Conservation (phyloP, 2,888 invertebrate species). For the Napeogenes sylphis region DNA sequence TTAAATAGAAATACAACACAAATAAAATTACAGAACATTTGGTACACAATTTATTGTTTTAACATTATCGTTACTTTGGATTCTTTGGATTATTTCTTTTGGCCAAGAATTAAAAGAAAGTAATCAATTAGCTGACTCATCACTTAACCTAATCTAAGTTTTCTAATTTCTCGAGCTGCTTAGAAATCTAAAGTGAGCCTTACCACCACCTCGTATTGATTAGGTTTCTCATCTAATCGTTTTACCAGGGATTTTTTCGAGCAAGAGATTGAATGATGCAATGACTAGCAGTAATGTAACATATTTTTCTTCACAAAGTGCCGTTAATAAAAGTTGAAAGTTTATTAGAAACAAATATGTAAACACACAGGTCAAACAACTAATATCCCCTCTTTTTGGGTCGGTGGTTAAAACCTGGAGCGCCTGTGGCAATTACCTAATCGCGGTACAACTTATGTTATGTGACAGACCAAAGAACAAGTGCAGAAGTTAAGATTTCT, state of each 20-base stretch:
- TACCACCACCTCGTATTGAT: not conserved
- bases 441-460: too few relatives aligned
- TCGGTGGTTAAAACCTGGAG: too few relatives aligned
- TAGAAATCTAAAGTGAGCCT: not conserved
- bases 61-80: not conserved
- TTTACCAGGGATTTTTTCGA: not conserved
- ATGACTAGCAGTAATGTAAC: not conserved
- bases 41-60: not conserved
- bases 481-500: too few relatives aligned
- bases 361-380: too few relatives aligned
- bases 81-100: not conserved
- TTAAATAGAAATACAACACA: not conserved
- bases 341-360: not conserved
- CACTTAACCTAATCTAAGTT: not conserved
- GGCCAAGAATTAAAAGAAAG: not conserved
- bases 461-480: too few relatives aligned
- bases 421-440: too few relatives aligned
- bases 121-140: not conserved
- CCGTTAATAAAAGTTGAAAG: not conserved
- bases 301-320: not conserved
- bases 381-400: too few relatives aligned
- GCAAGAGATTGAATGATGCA: not conserved
- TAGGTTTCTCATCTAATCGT: not conserved
- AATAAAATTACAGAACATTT: not conserved
- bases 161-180: not conserved